These are phyloP conservation scores for Stichodactyla mertensii DNA, from an alignment of 64 coral and sea anemone species.

Conservation along the genomic window DNA sequence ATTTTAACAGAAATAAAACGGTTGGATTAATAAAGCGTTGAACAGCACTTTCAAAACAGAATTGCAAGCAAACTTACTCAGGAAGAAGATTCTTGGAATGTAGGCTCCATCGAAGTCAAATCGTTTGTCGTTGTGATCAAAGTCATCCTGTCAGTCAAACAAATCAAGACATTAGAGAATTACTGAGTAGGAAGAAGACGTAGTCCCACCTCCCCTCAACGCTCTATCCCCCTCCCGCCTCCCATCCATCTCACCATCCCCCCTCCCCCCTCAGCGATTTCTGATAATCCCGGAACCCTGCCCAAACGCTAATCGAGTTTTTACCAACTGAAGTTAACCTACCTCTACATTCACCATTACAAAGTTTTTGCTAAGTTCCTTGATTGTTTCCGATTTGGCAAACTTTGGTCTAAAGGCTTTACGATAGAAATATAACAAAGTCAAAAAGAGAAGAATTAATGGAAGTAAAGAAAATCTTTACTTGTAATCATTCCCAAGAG, in stretches of 20 bases:
- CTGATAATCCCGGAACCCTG: too few species aligned
- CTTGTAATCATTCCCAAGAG: too few species aligned
- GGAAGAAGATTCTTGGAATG: conserved; percentile 70
- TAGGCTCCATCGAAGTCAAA: conserved; percentile 89
- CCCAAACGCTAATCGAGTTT: too few species aligned
- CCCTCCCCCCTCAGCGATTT: too few species aligned
- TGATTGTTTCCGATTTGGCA: conserved; percentile 54
- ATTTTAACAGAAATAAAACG: too few species aligned
- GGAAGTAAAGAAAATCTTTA: too few species aligned
- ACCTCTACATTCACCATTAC: conserved; percentile 92
- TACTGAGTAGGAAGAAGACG: background rate
- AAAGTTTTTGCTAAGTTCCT: conserved; percentile 52
- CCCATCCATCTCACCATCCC: too few species aligned
- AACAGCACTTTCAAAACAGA: too few species aligned
- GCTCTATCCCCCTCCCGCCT: too few species aligned
- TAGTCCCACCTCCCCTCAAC: too few species aligned
- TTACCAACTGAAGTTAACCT: background rate
- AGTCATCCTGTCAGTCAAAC: conserved; percentile 48
- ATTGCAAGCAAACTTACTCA: conserved; percentile 30
- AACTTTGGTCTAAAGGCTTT: conserved; percentile 79
- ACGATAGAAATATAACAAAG: conserved; percentile 6
- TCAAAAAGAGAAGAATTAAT: too few species aligned
- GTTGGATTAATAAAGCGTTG: too few species aligned
- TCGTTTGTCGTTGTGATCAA: conserved; percentile 61
- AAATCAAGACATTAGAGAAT: background rate